These are phyloP conservation scores for Dromaius novaehollandiae DNA, from an alignment of 2,113 vertebrate species.

Conservation along the genomic window DNA sequence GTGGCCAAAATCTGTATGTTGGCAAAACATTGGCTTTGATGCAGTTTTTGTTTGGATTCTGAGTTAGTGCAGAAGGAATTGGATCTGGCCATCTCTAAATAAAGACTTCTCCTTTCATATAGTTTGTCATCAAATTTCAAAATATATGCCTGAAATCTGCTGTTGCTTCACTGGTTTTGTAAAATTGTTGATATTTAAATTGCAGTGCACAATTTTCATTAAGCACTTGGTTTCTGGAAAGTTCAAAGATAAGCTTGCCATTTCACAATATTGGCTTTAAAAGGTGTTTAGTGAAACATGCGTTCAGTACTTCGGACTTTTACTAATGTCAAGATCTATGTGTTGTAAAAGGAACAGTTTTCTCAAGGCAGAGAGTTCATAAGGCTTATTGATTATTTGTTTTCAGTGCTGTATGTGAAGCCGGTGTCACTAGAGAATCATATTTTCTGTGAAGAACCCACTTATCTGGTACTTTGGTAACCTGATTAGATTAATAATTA, in stretches of 20 bases:
- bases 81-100: background rate
- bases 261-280: background rate
- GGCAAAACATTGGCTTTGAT: background rate
- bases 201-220: background rate
- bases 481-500: slow-evolving; percentile 22
- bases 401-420: background rate
- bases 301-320: background rate
- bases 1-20: background rate
- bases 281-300: background rate
- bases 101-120: background rate
- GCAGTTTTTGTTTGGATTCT: background rate
- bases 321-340: accelerated
- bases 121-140: background rate
- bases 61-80: background rate
- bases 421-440: background rate
- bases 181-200: background rate
- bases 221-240: background rate
- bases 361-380: background rate
- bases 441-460: background rate
- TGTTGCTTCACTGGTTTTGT: background rate
- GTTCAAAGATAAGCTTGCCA: background rate
- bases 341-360: background rate
- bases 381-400: background rate
- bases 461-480: slow-evolving; percentile 15
- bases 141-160: background rate